Base-by-base conservation (phyloP, 1,140 invertebrate genomes). In the Ceratosolen fusciceps region DNA sequence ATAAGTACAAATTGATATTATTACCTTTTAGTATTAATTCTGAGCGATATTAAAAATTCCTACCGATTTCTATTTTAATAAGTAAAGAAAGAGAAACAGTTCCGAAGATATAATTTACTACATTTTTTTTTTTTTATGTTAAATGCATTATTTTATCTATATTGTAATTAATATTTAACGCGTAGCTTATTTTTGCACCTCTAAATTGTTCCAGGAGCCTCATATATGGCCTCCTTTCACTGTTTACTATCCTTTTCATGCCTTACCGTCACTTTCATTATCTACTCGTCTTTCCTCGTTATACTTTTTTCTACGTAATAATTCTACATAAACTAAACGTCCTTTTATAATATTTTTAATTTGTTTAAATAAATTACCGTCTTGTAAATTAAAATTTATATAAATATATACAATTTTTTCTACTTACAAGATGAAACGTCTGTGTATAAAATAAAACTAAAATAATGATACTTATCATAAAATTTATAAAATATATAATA, bases 251-350 rank as follows among this genome's bases (percentile, higher is more conserved):
- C n/a, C n/a, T n/a, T n/a, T n/a, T n/a, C n/a, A n/a, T 71, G 68
- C n/a, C 68, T 31, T 71, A 54, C 29, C n/a, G 47, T 21, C 24
- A 71, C 68, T 71, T 71, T 71, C 68, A 19, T 71, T 71, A 71
- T 71, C 68, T 54, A 71, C 68, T 71, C 68, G 68, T 54, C 43
- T 71, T 34, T 71, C 47, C 68, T 71, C 54, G 47, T 12, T 47
- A 9, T 68, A 39, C 39, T 71, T 19, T 26, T 34, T 71, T 54
- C 68, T 71, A 49, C 24, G 10, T 71, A 52, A 8, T 24, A 21
- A 43, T 68, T 68, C 67, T 47, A 68, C 10, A 47, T 47, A 47
- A 47, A 67, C 4, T 47, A 68, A 67, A 68, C 24, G 37, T 43
- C 67, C 39, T 68, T 68, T 43, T 47, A 47, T n/a, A 24, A 68